phyloP scores from a whole-genome alignment of 1,140 invertebrate genomes.

The Pseudomyrmex pallidus region DNA sequence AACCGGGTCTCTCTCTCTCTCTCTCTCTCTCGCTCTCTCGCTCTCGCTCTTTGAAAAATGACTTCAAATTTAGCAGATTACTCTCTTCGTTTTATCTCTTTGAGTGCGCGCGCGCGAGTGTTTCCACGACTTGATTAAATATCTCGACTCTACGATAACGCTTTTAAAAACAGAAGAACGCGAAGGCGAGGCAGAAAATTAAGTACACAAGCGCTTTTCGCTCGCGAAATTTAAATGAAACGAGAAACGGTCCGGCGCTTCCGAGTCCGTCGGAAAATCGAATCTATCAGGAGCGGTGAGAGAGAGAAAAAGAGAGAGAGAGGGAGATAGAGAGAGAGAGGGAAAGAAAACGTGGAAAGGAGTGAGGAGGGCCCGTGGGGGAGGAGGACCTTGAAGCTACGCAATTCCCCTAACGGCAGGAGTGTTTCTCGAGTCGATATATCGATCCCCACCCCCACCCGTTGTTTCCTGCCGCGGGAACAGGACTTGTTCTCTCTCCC shows the following conservation, averaged over 20 bases:
- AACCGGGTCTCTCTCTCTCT: too few species aligned
- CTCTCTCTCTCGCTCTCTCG: too few species aligned
- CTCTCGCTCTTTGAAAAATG: conserved; percentile 22
- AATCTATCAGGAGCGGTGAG: conserved; percentile 16
- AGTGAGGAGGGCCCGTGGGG: conserved; percentile 72
- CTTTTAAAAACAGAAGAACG: conserved; percentile 6
- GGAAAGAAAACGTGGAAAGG: conserved; percentile 28
- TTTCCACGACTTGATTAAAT: neutral
- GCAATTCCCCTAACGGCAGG: conserved; percentile 81
- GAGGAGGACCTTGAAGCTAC: conserved; percentile 77
- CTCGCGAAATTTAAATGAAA: conserved; percentile 44
- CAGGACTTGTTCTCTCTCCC: conserved; percentile 82
- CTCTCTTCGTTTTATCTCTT: neutral
- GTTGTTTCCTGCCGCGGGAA: conserved; percentile 84
- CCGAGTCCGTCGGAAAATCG: conserved; percentile 34
- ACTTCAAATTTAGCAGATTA: conserved; percentile 19
- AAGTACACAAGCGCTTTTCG: conserved; percentile 22
- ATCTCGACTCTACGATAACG: conserved; percentile 32
- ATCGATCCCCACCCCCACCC: conserved; percentile 84
- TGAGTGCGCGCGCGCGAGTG: neutral
- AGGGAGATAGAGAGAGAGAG: conserved; percentile 29
- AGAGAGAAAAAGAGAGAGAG: neutral
- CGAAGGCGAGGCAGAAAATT: conserved; percentile 5
- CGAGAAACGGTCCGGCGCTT: conserved; percentile 11
- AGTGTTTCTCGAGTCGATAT: conserved; percentile 84